A percentile compares a stretch with the other conserved stretches of the same genome.
These are phyloP conservation scores for Halcyon malimbica DNA, from an alignment of 2,113 vertebrate genomes.

Conservation along the genomic window DNA sequence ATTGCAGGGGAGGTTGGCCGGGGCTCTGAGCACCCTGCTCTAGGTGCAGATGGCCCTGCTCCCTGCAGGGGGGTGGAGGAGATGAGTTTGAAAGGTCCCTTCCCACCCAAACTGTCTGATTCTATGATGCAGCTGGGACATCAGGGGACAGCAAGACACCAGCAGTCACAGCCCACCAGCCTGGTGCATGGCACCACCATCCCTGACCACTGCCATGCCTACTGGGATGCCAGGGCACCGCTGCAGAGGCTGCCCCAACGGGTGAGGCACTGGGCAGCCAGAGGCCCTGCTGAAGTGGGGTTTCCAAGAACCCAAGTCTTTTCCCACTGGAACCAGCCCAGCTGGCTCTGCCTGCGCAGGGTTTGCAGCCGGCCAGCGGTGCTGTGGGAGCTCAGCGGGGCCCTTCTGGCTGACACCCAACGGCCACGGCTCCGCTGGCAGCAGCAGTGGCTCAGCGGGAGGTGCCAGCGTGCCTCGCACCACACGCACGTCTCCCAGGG, in stretches of 20 bases:
- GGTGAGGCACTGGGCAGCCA: neutral
- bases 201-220: neutral
- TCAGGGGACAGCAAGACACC: neutral
- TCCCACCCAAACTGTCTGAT: too few species aligned
- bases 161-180: fast-evolving
- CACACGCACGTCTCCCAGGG: fast-evolving
- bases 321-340: neutral
- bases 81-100: too few species aligned
- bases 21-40: too few species aligned
- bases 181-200: fast-evolving
- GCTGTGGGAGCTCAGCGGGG: fast-evolving
- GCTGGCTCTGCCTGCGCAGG: neutral
- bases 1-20: too few species aligned
- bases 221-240: neutral
- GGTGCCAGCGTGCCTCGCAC: neutral
- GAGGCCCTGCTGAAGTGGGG: neutral
- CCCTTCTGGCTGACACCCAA: fast-evolving
- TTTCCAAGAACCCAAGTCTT: neutral
- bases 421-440: neutral
- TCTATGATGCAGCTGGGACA: too few species aligned
- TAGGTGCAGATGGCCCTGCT: too few species aligned
- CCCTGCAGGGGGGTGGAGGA: too few species aligned
- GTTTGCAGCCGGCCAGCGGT: neutral
- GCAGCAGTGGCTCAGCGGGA: fast-evolving
- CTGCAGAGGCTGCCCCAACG: neutral